phyloP scores from a whole-genome alignment of 2,888 invertebrate genomes.

The Apamea crenata region DNA sequence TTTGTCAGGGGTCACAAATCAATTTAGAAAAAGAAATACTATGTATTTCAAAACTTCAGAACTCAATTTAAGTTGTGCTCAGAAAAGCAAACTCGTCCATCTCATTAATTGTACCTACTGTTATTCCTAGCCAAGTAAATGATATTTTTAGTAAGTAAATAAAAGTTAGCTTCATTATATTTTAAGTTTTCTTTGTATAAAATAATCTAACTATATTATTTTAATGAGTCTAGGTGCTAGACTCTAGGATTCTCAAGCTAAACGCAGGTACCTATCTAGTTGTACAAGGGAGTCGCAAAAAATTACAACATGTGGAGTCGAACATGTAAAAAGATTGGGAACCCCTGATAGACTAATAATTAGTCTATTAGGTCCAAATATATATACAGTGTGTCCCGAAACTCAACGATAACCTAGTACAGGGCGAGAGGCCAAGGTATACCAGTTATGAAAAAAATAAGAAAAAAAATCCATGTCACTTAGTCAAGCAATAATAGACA shows the following conservation, averaged over 20 bases:
- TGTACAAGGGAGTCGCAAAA: background rate
- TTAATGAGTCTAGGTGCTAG: background rate
- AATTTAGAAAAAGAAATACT: too few relatives aligned
- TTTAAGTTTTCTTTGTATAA: background rate
- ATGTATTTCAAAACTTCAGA: too few relatives aligned
- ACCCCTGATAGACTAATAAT: too few relatives aligned
- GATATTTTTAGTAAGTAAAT: background rate
- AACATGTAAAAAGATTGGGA: too few relatives aligned
- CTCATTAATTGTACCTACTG: background rate
- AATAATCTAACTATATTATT: background rate
- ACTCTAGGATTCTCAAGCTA: background rate
- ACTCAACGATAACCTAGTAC: too few relatives aligned
- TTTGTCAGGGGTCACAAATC: too few relatives aligned
- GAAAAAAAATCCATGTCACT: too few relatives aligned
- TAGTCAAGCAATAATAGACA: too few relatives aligned
- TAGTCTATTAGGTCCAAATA: background rate
- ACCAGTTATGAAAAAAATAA: too few relatives aligned
- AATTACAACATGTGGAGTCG: background rate
- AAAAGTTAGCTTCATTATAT: background rate
- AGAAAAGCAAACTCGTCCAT: background rate
- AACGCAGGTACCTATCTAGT: background rate
- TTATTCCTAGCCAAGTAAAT: background rate
- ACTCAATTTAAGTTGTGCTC: background rate
- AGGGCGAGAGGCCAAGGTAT: too few relatives aligned
- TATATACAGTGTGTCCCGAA: too few relatives aligned